Evolutionary conservation across 2,113 vertebrate species (phyloP).

Genomic region (Pseudolaguvia tuberculata): DNA sequence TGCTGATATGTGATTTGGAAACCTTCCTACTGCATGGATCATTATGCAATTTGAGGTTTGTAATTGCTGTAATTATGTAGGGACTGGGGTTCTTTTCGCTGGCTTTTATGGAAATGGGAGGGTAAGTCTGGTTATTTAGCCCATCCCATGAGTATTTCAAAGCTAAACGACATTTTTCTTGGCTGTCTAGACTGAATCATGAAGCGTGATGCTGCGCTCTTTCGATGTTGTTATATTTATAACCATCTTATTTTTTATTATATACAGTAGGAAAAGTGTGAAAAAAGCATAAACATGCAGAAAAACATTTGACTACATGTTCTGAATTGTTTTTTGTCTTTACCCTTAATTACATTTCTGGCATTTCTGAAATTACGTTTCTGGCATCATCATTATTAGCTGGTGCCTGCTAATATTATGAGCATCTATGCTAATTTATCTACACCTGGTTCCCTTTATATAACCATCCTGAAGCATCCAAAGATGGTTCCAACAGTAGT

Average conservation of each 20-base stretch:
- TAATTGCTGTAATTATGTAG: constrained; percentile 51
- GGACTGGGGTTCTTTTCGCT: constrained; percentile 40
- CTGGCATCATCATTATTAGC: too few species aligned
- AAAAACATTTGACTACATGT: background rate
- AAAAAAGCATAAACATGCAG: background rate
- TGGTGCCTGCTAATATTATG: too few species aligned
- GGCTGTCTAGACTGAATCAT: constrained; percentile 45
- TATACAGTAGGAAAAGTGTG: background rate
- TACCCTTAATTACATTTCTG: too few species aligned
- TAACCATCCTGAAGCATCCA: too few species aligned
- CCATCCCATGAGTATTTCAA: constrained; percentile 40
- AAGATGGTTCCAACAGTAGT: too few species aligned
- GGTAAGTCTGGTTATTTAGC: constrained; percentile 36
- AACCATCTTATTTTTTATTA: background rate
- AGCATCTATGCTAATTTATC: too few species aligned
- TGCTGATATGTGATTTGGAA: constrained; percentile 39
- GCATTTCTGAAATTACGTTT: too few species aligned
- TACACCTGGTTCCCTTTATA: too few species aligned
- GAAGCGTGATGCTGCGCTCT: constrained; percentile 30
- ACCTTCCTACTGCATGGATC: constrained; percentile 45
- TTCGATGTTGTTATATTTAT: constrained; percentile 26
- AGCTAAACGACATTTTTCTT: constrained; percentile 46
- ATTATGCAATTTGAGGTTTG: constrained; percentile 51
- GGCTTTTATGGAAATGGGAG: constrained; percentile 42
- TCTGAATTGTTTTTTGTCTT: background rate